Evolutionary conservation across 2,888 invertebrate genomes (phyloP).

Genomic region (Tetrapedia diversipes): DNA sequence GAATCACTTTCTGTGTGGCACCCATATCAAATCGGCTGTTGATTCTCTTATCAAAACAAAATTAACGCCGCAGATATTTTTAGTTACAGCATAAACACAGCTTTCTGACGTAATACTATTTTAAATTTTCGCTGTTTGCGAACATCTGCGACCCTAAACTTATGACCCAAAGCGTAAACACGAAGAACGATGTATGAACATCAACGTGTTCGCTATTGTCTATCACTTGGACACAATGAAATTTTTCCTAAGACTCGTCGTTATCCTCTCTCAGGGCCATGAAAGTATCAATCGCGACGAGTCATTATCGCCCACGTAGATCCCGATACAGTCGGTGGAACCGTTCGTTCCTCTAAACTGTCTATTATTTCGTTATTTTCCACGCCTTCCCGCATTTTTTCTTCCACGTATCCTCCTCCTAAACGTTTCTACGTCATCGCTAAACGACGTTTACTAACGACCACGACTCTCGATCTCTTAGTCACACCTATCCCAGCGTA

Average conservation of each 20-base stretch:
- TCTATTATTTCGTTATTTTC: slow-evolving; percentile 23
- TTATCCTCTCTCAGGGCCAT: slow-evolving; percentile 13
- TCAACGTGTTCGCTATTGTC: slow-evolving; percentile 5
- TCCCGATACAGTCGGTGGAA: neutral
- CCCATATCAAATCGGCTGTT: too few species aligned
- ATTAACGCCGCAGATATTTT: too few species aligned
- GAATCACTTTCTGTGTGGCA: too few species aligned
- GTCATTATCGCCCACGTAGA: slow-evolving; percentile 44
- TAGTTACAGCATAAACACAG: too few species aligned
- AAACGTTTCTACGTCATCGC: neutral
- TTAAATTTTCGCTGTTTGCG: too few species aligned
- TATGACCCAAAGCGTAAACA: too few species aligned
- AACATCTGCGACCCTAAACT: too few species aligned
- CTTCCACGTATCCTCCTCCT: neutral
- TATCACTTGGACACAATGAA: slow-evolving; percentile 25
- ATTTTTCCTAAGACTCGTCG: neutral
- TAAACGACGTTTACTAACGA: neutral
- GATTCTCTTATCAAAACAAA: too few species aligned
- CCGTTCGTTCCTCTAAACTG: slow-evolving; percentile 16
- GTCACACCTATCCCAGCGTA: too few species aligned
- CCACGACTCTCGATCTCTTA: neutral
- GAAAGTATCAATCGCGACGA: slow-evolving; percentile 39
- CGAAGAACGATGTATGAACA: too few species aligned
- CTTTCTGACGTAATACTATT: too few species aligned
- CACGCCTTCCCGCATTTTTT: neutral